Evolutionary conservation across 2,113 vertebrate species (phyloP).

Genomic region (Pungitius pungitius): DNA sequence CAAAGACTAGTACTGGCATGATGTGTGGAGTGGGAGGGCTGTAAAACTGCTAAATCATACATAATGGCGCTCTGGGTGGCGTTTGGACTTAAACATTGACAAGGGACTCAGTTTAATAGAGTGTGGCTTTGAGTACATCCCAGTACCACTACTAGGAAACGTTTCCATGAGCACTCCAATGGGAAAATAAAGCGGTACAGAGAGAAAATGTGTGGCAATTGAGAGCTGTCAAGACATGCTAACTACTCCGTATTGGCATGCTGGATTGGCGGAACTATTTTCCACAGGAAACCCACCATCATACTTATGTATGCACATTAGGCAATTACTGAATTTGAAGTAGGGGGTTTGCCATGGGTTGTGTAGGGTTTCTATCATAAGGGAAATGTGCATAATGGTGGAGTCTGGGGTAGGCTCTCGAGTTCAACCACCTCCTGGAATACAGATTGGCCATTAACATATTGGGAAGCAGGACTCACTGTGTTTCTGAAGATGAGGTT

Average conservation of each 20-base stretch:
- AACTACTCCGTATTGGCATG: constrained; percentile 53
- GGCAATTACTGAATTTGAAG: constrained; percentile 48
- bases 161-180: constrained; percentile 48
- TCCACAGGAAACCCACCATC: constrained; percentile 47
- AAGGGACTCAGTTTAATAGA: constrained; percentile 36
- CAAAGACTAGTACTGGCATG: constrained; percentile 44
- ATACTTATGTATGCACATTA: constrained; percentile 32
- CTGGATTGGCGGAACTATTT: constrained; percentile 54
- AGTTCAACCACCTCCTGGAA: constrained; percentile 15
- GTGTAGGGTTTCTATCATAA: constrained; percentile 35
- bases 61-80: constrained; percentile 47
- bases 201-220: constrained; percentile 43
- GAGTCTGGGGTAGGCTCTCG: neutral
- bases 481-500: constrained; percentile 93
- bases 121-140: constrained; percentile 48
- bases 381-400: constrained; percentile 50
- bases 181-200: constrained; percentile 54
- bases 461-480: constrained; percentile 77
- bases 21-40: neutral
- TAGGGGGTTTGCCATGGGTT: constrained; percentile 21
- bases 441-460: constrained; percentile 10
- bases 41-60: constrained; percentile 28
- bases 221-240: constrained; percentile 45
- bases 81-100: constrained; percentile 42
- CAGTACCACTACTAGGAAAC: constrained; percentile 47